These are phyloP conservation scores for Lasioglossum marginatum DNA, from an alignment of 2,888 invertebrate species.

Conservation along the genomic window DNA sequence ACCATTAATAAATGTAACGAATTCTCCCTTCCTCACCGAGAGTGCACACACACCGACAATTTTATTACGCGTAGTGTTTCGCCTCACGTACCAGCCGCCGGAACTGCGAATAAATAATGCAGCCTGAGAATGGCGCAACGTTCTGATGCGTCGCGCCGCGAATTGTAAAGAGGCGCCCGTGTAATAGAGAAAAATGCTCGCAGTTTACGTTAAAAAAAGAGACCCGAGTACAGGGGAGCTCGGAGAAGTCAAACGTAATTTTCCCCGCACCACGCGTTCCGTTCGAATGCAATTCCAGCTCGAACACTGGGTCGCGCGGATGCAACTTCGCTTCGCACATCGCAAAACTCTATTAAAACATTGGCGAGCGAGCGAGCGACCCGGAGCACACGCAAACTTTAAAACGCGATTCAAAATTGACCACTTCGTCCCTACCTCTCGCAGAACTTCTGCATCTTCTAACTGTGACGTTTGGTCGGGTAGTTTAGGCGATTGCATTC, in stretches of 20 bases:
- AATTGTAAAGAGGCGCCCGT: slow-evolving; percentile 30
- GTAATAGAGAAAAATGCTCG: slow-evolving; percentile 43
- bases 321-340: background rate
- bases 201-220: background rate
- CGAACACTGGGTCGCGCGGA: background rate
- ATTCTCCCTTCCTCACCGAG: slow-evolving; percentile 31
- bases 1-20: slow-evolving; percentile 55
- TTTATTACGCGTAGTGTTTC: slow-evolving; percentile 40
- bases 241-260: slow-evolving; percentile 4
- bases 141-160: slow-evolving; percentile 35
- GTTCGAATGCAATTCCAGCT: slow-evolving; percentile 5
- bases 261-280: background rate
- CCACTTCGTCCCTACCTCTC: background rate
- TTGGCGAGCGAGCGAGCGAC: background rate
- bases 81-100: slow-evolving; percentile 18
- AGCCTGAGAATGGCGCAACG: slow-evolving; percentile 25
- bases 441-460: background rate
- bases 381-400: background rate
- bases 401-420: background rate
- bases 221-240: background rate
- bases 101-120: slow-evolving; percentile 47
- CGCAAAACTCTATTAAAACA: slow-evolving; percentile 11
- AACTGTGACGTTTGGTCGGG: background rate
- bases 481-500: background rate
- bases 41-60: slow-evolving; percentile 11